Percentiles rank a stretch among this genome's conserved stretches.
These are phyloP conservation scores for Pollenia griseotomentosa DNA, from an alignment of 2,888 invertebrate genomes.

Conservation along the genomic window DNA sequence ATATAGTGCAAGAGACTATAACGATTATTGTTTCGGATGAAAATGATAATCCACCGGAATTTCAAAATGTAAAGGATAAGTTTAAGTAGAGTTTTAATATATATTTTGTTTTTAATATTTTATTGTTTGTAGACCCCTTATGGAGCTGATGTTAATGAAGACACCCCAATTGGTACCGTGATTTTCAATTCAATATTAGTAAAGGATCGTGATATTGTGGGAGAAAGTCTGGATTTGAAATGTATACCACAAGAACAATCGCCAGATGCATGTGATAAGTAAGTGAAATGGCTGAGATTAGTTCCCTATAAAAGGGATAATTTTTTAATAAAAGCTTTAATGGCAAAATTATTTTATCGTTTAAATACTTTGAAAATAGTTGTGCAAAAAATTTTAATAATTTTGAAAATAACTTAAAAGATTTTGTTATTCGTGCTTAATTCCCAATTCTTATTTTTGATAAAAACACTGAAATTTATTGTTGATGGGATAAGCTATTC, in stretches of 20 bases:
- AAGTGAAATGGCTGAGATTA: conserved; percentile 51
- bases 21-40: conserved; percentile 94
- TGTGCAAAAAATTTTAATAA: neutral
- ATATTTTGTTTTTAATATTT: neutral
- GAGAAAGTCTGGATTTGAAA: conserved; percentile 91
- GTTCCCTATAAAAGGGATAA: neutral
- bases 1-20: conserved; percentile 90
- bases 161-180: conserved; percentile 89
- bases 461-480: no score
- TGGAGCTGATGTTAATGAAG: conserved; percentile 91
- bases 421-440: no score
- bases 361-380: no score
- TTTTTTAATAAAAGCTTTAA: no score
- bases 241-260: conserved; percentile 85
- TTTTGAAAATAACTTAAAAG: neutral
- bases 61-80: conserved; percentile 88
- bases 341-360: no score
- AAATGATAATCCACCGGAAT: conserved; percentile 94
- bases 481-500: no score
- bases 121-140: conserved; percentile 88
- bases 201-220: conserved; percentile 92
- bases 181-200: conserved; percentile 90
- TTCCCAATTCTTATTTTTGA: no score
- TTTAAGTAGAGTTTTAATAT: no score
- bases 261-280: conserved; percentile 83